Conservation (phyloP, 1,140 invertebrate species). For the Atta cephalotes region DNA sequence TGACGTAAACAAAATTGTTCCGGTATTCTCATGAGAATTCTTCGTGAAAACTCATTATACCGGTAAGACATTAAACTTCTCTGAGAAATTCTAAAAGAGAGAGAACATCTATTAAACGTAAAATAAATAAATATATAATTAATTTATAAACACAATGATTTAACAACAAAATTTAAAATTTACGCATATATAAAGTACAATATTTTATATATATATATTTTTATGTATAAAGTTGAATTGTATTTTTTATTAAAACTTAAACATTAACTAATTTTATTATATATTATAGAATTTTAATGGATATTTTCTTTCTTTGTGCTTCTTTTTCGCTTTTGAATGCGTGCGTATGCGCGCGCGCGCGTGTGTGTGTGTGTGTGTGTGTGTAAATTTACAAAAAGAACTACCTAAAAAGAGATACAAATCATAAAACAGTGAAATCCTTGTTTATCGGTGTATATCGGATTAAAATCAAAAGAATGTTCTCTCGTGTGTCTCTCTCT, state of each 20-base stretch:
- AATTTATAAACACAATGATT: too few relatives aligned
- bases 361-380: neutral
- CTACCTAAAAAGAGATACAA: conserved; percentile 30
- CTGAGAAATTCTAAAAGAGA: neutral
- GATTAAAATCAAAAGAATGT: conserved; percentile 36
- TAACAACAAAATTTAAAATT: too few relatives aligned
- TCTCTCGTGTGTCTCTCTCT: neutral
- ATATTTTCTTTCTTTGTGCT: neutral
- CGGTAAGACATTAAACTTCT: conserved; percentile 26
- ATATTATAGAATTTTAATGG: neutral
- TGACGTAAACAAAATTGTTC: conserved; percentile 22
- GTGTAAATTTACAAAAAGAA: conserved; percentile 13
- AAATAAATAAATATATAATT: neutral
- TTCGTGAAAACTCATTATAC: conserved; percentile 23
- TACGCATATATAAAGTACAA: too few relatives aligned
- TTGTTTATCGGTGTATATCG: conserved; percentile 44
- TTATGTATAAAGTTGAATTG: neutral
- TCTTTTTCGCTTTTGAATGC: neutral
- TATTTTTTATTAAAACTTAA: neutral
- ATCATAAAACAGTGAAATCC: conserved; percentile 27
- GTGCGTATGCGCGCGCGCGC: too few relatives aligned
- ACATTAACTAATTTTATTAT: neutral
- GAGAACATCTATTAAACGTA: neutral
- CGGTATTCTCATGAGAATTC: conserved; percentile 3
- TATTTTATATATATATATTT: too few relatives aligned